These are phyloP conservation scores for Lysandra coridon DNA, from an alignment of 2,888 invertebrate genomes.

Conservation along the genomic window DNA sequence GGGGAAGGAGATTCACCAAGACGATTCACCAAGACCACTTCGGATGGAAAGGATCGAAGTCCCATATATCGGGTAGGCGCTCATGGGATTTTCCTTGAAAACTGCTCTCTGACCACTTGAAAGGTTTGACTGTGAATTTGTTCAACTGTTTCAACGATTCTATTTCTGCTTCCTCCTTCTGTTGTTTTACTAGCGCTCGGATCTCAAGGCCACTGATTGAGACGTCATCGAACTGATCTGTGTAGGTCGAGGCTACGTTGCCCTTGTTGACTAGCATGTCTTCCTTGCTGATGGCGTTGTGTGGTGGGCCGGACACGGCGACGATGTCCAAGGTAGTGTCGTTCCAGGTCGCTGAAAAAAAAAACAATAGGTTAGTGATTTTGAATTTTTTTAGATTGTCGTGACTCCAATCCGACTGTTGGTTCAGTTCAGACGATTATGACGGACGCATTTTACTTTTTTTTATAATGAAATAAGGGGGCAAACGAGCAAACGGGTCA, in stretches of 20 bases:
- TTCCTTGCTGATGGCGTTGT: constrained; percentile 49
- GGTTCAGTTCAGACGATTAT: too few relatives aligned
- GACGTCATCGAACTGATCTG: constrained; percentile 66
- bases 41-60: constrained; percentile 82
- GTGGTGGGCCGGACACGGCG: constrained; percentile 68
- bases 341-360: constrained; percentile 45
- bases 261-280: constrained; percentile 61
- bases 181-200: constrained; percentile 63
- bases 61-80: constrained; percentile 88
- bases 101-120: constrained; percentile 87
- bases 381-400: not conserved
- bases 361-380: not conserved
- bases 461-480: too few relatives aligned
- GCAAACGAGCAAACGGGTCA: too few relatives aligned
- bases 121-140: constrained; percentile 75
- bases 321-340: constrained; percentile 53
- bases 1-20: constrained; percentile 71
- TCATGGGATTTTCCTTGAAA: constrained; percentile 82
- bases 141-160: constrained; percentile 60
- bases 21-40: constrained; percentile 82
- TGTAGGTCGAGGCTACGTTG: constrained; percentile 66
- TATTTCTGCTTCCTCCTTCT: constrained; percentile 62
- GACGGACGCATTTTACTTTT: too few relatives aligned
- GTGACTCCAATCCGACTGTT: not conserved
- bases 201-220: constrained; percentile 64